A percentile compares a stretch with the other conserved stretches of the same genome.
These are phyloP conservation scores for Eupeodes corollae DNA, from an alignment of 1,140 invertebrate genomes.

Conservation along the genomic window DNA sequence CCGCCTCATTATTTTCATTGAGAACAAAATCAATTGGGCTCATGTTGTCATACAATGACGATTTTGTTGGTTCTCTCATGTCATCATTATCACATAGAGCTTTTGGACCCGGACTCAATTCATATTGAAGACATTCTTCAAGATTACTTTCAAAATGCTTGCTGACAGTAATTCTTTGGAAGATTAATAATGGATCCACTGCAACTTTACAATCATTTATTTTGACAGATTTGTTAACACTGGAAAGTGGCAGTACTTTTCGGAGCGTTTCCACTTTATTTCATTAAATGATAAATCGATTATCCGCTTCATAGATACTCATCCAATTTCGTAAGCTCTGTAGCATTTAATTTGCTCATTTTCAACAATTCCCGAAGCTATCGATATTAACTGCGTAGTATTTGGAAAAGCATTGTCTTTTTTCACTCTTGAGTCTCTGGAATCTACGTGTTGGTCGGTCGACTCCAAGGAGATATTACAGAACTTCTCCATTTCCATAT, in stretches of 20 bases:
- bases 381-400: conserved; percentile 18
- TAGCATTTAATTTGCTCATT: too few species aligned
- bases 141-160: conserved; percentile 30
- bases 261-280: too few species aligned
- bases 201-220: too few species aligned
- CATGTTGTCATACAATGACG: conserved; percentile 28
- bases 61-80: conserved; percentile 36
- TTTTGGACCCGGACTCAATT: conserved; percentile 33
- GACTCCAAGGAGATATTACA: conserved; percentile 22
- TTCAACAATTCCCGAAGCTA: conserved; percentile 24
- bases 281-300: too few species aligned
- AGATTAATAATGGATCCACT: too few species aligned
- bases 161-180: too few species aligned
- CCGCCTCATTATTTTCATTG: conserved; percentile 28
- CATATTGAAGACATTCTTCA: conserved; percentile 32
- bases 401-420: conserved; percentile 24
- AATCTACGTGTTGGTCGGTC: conserved; percentile 30
- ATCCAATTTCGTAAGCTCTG: too few species aligned
- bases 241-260: too few species aligned
- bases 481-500: conserved; percentile 19
- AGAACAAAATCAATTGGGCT: conserved; percentile 17
- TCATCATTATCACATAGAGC: conserved; percentile 34
- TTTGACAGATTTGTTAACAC: too few species aligned
- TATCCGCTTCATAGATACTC: too few species aligned
- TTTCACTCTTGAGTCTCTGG: conserved; percentile 19